Conservation (phyloP, 1,140 invertebrate species). For the Plectus sambesii region DNA sequence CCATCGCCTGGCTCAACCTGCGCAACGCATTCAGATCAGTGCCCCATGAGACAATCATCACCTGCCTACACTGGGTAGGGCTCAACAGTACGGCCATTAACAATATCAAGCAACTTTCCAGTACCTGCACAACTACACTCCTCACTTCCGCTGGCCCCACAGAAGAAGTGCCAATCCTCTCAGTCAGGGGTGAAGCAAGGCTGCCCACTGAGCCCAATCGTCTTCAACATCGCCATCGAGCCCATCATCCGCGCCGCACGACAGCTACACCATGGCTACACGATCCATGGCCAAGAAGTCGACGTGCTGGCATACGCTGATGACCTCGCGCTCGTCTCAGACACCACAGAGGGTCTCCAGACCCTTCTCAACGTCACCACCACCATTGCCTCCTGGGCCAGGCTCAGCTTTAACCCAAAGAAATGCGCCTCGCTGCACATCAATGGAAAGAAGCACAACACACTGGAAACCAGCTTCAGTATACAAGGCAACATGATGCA, state of each 20-base stretch:
- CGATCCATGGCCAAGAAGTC: too few relatives aligned
- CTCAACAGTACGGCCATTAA: slow-evolving; percentile 17
- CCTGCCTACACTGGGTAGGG: too few relatives aligned
- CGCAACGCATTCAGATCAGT: too few relatives aligned
- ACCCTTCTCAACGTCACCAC: slow-evolving; percentile 2
- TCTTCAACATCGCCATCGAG: slow-evolving; percentile 48
- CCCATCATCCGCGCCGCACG: slow-evolving; percentile 28
- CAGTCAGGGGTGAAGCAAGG: slow-evolving; percentile 46
- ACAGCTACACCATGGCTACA: too few relatives aligned
- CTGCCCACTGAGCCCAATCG: slow-evolving; percentile 44
- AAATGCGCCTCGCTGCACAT: too few relatives aligned
- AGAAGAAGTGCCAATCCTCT: too few relatives aligned
- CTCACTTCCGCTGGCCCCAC: slow-evolving; percentile 18
- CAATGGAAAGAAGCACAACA: not conserved
- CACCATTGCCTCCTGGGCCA: slow-evolving; percentile 5
- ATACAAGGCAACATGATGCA: not conserved
- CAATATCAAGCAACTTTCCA: slow-evolving; percentile 9
- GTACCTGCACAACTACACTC: slow-evolving; percentile 1
- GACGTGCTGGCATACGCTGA: slow-evolving; percentile 22
- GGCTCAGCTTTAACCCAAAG: slow-evolving; percentile 15
- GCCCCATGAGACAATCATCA: too few relatives aligned
- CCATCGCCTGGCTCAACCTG: too few relatives aligned
- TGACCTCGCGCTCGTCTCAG: slow-evolving; percentile 14
- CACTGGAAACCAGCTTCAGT: not conserved
- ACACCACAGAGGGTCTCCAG: slow-evolving; percentile 6